phyloP scores from a whole-genome alignment of 2,888 invertebrate species.

The Actias luna region DNA sequence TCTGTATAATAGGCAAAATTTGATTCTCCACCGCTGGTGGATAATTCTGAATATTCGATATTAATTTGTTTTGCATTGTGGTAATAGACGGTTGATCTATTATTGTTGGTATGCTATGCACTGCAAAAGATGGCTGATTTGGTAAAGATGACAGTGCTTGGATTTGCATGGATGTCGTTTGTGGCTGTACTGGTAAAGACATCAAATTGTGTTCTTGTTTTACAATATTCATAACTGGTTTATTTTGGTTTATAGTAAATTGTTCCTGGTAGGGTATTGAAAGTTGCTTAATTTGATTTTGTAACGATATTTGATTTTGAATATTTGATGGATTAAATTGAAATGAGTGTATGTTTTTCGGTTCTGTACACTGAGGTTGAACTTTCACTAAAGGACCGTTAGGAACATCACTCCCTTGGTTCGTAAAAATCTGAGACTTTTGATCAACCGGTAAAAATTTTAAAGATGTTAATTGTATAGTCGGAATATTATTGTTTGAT shows the following conservation, averaged over 20 bases:
- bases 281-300: constrained; percentile 3
- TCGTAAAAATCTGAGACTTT: constrained; percentile 11
- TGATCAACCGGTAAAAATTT: constrained; percentile 18
- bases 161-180: constrained; percentile 19
- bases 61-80: constrained; percentile 23
- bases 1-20: not conserved
- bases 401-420: constrained; percentile 8
- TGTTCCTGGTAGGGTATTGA: not conserved
- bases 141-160: constrained; percentile 15
- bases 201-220: constrained; percentile 21
- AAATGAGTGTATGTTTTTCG: constrained; percentile 15
- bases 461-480: constrained; percentile 19
- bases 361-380: constrained; percentile 18
- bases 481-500: constrained; percentile 11
- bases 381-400: constrained; percentile 21
- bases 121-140: constrained; percentile 17
- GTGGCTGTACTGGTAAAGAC: constrained; percentile 15
- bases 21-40: constrained; percentile 14
- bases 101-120: constrained; percentile 21
- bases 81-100: constrained; percentile 24
- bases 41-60: constrained; percentile 18
- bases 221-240: constrained; percentile 1
- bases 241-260: not conserved
- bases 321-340: constrained; percentile 27
- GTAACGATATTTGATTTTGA: constrained; percentile 22